Evolutionary conservation across 2,113 vertebrate species (phyloP).

Genomic region (Equus quagga): DNA sequence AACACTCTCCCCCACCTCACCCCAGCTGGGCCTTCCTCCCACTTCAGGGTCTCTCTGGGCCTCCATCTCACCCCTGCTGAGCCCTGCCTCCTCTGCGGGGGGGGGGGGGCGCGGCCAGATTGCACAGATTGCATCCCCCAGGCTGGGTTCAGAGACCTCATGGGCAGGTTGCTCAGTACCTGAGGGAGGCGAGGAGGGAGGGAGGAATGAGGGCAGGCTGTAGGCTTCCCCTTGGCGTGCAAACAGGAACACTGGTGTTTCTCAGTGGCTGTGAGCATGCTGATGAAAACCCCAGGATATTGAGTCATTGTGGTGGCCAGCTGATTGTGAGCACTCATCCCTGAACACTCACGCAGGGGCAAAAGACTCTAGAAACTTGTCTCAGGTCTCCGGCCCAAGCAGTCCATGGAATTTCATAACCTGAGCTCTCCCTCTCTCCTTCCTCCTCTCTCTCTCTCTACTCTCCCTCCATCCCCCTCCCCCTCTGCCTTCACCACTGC

Average conservation of each 20-base stretch:
- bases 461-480: not conserved
- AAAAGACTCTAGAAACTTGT: not conserved
- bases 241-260: not conserved
- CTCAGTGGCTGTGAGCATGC: not conserved
- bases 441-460: not conserved
- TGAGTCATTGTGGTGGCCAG: not conserved
- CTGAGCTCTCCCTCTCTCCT: not conserved
- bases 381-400: not conserved
- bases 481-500: not conserved
- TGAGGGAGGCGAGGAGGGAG: too few relatives aligned
- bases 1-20: not conserved
- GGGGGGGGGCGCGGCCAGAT: too few relatives aligned
- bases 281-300: not conserved
- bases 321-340: not conserved
- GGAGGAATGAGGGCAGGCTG: not conserved
- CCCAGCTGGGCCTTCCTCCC: not conserved
- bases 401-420: not conserved
- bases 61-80: not conserved
- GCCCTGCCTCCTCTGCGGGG: not conserved
- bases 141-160: not conserved
- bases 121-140: not conserved
- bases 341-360: not conserved
- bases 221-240: not conserved
- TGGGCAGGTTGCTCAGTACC: not conserved
- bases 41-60: not conserved